Evolutionary conservation across 2,797 vertebrate genomes (phyloP).

Genomic region (Bufotes viridis): DNA sequence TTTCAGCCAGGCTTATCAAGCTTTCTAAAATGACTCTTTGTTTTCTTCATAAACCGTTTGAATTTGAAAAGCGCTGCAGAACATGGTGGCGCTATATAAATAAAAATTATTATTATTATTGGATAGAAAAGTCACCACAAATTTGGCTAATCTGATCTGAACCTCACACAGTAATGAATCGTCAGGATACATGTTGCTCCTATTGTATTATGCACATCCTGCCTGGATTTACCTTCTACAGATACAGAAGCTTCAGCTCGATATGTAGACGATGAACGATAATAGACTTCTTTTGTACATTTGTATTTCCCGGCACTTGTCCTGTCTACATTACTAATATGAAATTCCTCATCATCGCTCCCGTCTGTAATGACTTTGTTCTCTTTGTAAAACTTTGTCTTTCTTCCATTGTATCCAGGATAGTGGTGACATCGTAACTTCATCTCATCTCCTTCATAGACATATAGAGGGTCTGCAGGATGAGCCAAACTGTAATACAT

Average conservation of each 20-base stretch:
- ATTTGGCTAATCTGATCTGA: too few relatives aligned
- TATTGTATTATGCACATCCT: too few relatives aligned
- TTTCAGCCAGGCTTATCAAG: too few relatives aligned
- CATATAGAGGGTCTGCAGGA: constrained; percentile 6
- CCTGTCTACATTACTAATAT: background rate
- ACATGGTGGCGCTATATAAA: too few relatives aligned
- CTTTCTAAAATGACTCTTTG: too few relatives aligned
- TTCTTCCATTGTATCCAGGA: background rate
- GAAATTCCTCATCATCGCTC: background rate
- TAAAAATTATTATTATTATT: too few relatives aligned
- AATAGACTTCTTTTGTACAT: background rate
- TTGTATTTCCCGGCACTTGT: background rate
- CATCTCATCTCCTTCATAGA: constrained; percentile 25
- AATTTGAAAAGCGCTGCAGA: too few relatives aligned
- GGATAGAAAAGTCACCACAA: too few relatives aligned
- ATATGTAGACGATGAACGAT: background rate
- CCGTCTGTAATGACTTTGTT: background rate
- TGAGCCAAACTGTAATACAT: constrained; percentile 9
- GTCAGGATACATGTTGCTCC: too few relatives aligned
- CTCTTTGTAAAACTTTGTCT: constrained; percentile 2
- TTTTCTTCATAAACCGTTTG: too few relatives aligned
- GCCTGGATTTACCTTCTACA: constrained; percentile 12
- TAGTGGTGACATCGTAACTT: constrained; percentile 16
- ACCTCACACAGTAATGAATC: too few relatives aligned
- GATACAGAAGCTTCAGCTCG: background rate